phyloP scores from a whole-genome alignment of 64 coral and sea anemone species.

The Catalaphyllia jardinei region DNA sequence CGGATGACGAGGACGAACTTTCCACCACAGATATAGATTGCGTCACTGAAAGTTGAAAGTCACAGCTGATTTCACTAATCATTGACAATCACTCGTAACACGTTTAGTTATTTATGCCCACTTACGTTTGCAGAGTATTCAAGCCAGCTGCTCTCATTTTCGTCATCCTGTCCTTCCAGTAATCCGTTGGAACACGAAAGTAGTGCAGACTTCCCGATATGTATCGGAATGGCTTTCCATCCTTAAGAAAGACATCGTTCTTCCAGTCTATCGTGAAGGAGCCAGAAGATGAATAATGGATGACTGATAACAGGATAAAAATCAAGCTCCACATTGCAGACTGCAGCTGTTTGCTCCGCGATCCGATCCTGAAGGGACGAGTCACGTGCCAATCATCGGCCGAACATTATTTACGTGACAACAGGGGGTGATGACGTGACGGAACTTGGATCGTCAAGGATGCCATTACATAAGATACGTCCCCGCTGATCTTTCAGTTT shows the following conservation, averaged over 20 bases:
- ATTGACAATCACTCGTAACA: neutral
- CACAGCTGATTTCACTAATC: neutral
- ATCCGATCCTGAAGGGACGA: neutral
- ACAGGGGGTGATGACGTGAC: too few relatives aligned
- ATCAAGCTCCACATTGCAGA: neutral
- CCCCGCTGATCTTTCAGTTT: too few relatives aligned
- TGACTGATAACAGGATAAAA: neutral
- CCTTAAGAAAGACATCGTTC: conserved; percentile 85
- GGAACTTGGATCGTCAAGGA: too few relatives aligned
- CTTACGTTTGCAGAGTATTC: conserved; percentile 88
- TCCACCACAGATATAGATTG: neutral
- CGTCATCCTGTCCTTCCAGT: conserved; percentile 85
- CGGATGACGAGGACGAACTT: neutral
- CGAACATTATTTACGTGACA: too few relatives aligned
- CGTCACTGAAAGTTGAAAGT: neutral
- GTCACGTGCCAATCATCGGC: neutral
- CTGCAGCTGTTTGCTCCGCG: neutral
- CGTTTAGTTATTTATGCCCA: neutral
- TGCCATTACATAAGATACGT: too few relatives aligned
- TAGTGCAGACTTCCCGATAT: conserved; percentile 97
- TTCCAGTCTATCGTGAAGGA: conserved; percentile 90
- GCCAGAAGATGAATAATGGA: conserved; percentile 36
- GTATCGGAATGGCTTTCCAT: conserved; percentile 95
- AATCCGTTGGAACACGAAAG: conserved; percentile 68
- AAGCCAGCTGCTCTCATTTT: conserved; percentile 87